A percentile compares a stretch with the other conserved stretches of the same genome.
These are phyloP conservation scores for Schlechtendalia chinensis DNA, from an alignment of 1,140 invertebrate species.

Conservation along the genomic window DNA sequence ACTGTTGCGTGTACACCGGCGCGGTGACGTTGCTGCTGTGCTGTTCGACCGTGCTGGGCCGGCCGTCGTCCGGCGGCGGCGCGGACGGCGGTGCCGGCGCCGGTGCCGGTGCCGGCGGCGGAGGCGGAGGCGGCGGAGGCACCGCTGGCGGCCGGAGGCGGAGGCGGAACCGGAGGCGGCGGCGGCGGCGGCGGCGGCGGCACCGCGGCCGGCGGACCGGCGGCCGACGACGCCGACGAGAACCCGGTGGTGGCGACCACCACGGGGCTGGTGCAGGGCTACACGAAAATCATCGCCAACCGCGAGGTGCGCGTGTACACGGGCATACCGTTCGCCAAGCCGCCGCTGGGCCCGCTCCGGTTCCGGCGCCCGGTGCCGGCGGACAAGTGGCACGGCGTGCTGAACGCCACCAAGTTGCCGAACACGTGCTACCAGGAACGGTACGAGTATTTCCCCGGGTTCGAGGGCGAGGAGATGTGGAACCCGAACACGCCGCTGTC, in stretches of 20 bases:
- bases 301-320: slow-evolving; percentile 84
- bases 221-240: slow-evolving; percentile 18
- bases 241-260: slow-evolving; percentile 73
- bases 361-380: slow-evolving; percentile 83
- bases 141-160: background rate
- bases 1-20: background rate
- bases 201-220: background rate
- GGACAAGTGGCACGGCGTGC: slow-evolving; percentile 80
- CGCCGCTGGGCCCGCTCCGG: slow-evolving; percentile 72
- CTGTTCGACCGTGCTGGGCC: slow-evolving; percentile 6
- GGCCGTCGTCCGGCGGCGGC: slow-evolving; percentile 26
- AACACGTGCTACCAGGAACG: slow-evolving; percentile 83
- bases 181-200: background rate
- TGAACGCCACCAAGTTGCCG: slow-evolving; percentile 74
- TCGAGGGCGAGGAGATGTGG: slow-evolving; percentile 93
- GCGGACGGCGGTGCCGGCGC: background rate
- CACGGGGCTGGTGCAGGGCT: slow-evolving; percentile 74
- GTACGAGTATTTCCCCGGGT: slow-evolving; percentile 84
- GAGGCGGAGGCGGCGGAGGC: background rate
- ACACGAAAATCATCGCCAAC: slow-evolving; percentile 71
- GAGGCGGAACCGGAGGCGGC: background rate
- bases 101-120: background rate
- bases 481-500: slow-evolving; percentile 89
- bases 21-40: slow-evolving; percentile 28
- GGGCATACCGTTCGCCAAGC: slow-evolving; percentile 94